Percentiles rank a stretch among this genome's conserved stretches.
phyloP scores from a whole-genome alignment of 2,113 vertebrate genomes.

The Fulmarus glacialis region DNA sequence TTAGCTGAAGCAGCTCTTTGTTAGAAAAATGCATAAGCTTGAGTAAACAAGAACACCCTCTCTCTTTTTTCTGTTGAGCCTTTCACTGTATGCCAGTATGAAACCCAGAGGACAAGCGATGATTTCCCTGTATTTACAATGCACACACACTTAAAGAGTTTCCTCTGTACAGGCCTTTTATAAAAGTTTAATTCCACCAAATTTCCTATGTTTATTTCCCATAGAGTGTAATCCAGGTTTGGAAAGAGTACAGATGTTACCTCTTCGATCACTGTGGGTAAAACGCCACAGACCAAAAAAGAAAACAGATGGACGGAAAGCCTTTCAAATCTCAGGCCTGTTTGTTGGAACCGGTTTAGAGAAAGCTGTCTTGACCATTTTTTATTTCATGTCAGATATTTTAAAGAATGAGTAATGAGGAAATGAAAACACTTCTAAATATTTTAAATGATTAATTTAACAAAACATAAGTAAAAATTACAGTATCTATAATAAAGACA shows the following conservation, averaged over 20 bases:
- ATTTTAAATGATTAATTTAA: not conserved
- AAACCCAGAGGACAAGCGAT: not conserved
- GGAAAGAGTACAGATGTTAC: conserved; percentile 32
- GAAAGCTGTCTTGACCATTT: not conserved
- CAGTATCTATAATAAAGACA: not conserved
- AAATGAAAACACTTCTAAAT: not conserved
- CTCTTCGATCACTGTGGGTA: conserved; percentile 11
- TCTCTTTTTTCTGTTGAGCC: not conserved
- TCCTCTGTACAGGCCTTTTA: not conserved
- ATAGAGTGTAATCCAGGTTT: not conserved
- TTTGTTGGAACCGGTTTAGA: conserved; percentile 15
- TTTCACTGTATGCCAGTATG: not conserved
- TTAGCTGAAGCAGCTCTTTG: not conserved
- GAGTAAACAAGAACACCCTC: not conserved
- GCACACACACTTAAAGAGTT: not conserved
- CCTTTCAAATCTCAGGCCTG: conserved; percentile 32
- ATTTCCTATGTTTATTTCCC: not conserved
- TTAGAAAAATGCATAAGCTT: conserved; percentile 8
- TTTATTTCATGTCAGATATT: not conserved
- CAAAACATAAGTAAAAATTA: not conserved
- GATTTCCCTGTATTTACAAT: not conserved
- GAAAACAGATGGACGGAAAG: conserved; percentile 16
- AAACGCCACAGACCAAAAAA: conserved; percentile 1
- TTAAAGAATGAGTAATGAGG: not conserved
- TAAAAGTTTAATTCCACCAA: conserved; percentile 4